A percentile compares a stretch with the other conserved stretches of the same genome.
phyloP scores from a whole-genome alignment of 2,797 vertebrate species.

The Phalloptychus januarius region DNA sequence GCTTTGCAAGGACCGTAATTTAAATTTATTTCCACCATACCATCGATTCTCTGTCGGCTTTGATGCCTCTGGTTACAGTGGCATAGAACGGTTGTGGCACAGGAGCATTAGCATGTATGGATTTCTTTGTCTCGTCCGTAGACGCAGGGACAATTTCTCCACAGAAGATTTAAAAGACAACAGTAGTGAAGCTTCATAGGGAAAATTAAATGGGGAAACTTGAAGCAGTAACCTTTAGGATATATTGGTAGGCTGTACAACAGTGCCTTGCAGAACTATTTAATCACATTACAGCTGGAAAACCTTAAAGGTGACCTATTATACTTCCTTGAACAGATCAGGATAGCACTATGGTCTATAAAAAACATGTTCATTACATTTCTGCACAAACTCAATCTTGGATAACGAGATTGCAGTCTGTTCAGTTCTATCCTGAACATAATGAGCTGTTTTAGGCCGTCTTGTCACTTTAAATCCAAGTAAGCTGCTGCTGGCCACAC shows the following conservation, averaged over 20 bases:
- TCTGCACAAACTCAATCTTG: too few species aligned
- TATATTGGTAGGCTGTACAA: background rate
- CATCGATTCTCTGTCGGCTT: slow-evolving; percentile 58
- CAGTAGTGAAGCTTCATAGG: slow-evolving; percentile 14
- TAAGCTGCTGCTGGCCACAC: too few species aligned
- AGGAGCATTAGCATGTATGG: slow-evolving; percentile 61
- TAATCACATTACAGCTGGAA: background rate
- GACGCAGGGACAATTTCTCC: slow-evolving; percentile 39
- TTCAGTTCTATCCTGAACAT: too few species aligned
- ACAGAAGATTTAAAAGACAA: slow-evolving; percentile 48
- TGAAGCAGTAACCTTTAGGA: background rate
- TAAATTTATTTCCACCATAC: slow-evolving; percentile 61
- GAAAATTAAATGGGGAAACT: slow-evolving; percentile 9
- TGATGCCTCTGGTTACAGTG: slow-evolving; percentile 37
- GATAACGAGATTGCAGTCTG: too few species aligned
- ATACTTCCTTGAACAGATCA: too few species aligned
- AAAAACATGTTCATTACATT: too few species aligned
- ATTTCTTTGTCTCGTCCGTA: slow-evolving; percentile 33
- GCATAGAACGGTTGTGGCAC: slow-evolving; percentile 41
- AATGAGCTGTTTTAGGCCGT: too few species aligned
- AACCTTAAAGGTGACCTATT: background rate
- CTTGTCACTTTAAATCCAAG: too few species aligned
- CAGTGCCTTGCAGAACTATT: background rate
- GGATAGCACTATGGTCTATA: too few species aligned
- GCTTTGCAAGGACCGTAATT: slow-evolving; percentile 65